Base-by-base conservation (phyloP, 2,888 invertebrate species). In the Oligia latruncula region DNA sequence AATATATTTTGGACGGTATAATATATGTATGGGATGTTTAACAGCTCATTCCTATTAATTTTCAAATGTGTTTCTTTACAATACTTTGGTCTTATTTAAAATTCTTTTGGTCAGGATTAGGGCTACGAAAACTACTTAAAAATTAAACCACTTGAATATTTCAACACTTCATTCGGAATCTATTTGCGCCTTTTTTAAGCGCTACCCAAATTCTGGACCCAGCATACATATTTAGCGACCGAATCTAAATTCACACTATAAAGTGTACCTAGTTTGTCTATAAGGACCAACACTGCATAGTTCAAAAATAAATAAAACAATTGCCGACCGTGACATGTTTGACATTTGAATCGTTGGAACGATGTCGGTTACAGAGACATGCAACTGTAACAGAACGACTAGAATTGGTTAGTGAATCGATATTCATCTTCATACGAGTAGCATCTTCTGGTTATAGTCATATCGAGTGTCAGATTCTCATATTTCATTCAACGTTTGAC, bases 401-500 rank as follows among this genome's bases (percentile, higher is more conserved):
- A 49, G 77, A 66, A 77, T 77, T 71, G 60, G 74, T 84, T 80
- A 77, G 77, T 74, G 74, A 85, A 87, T 87, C 77, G 77, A 85
- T 85, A 85, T 84, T 80, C 74, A 87, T 84, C 84, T 87, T 78
- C 79, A 83, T 72, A 80, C 77, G 85, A 77, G 77, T 71, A 87
- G 62, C 77, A 77, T 87, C 87, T 85, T 87, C 80, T 84, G 74
- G 71, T 72, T 82, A 77, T 84, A 84, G 84, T 68, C 85, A 80
- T 80, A 80, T 84, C 71, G 68, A 60, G 60, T 84, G 85, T 84
- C 87, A 80, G 80, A 80, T 80, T 87, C 85, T 87, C 85, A 87
- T 85, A 87, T 85, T 84, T 85, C 85, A 85, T 85, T 85, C 85
- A 85, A 80, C 77, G 77, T 75, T 87, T 79, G 84, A 84, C 87